phyloP scores from a whole-genome alignment of 2,797 vertebrate genomes.

The Thunnus albacares region DNA sequence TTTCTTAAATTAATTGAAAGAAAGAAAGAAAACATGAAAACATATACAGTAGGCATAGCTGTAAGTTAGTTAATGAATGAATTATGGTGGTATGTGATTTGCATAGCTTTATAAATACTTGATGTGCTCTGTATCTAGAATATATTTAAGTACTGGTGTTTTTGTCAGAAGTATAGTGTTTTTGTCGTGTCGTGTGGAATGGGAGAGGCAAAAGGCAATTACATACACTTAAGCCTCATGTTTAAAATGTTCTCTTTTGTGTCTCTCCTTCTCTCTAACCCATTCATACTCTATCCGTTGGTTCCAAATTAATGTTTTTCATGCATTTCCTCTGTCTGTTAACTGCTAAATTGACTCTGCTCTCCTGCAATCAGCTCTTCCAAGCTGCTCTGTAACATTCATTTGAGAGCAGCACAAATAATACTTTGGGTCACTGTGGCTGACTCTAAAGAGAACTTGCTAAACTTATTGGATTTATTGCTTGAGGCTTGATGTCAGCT shows the following conservation, averaged over 20 bases:
- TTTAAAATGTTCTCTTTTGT: background rate
- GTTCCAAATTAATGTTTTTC: background rate
- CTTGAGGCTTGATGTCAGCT: constrained; percentile 10
- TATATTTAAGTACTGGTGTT: background rate
- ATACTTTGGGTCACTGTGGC: constrained; percentile 23
- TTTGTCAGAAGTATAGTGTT: too few relatives aligned
- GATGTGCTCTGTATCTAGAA: too few relatives aligned
- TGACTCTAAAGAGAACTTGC: constrained; percentile 9
- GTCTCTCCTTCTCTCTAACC: background rate
- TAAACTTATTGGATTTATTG: constrained; percentile 29
- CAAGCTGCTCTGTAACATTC: background rate
- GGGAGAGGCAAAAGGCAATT: too few relatives aligned
- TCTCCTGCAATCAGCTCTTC: background rate
- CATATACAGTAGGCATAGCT: too few relatives aligned
- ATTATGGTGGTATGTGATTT: background rate
- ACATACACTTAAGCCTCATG: background rate
- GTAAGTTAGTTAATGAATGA: background rate
- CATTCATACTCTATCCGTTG: background rate
- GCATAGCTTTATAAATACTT: background rate
- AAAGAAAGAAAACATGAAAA: too few relatives aligned
- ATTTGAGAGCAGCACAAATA: constrained; percentile 27
- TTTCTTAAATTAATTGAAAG: too few relatives aligned
- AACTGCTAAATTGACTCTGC: constrained; percentile 7
- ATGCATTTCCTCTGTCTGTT: background rate
- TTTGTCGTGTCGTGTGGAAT: background rate